phyloP scores from a whole-genome alignment of 2,113 vertebrate species.

The Oryzias javanicus region DNA sequence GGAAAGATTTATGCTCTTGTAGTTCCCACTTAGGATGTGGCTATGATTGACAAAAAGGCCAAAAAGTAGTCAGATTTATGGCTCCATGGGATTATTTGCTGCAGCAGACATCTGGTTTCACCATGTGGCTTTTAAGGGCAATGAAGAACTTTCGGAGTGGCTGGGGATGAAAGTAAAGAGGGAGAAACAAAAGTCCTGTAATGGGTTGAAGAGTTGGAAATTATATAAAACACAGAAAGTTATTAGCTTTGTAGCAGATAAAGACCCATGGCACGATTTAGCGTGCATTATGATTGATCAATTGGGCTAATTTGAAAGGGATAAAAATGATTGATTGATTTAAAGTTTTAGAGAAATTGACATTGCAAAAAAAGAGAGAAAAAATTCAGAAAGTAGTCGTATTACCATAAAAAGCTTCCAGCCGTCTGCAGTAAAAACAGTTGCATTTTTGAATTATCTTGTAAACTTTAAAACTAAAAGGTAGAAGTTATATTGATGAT shows the following conservation, averaged over 20 bases:
- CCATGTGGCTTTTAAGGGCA: constrained; percentile 50
- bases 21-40: constrained; percentile 53
- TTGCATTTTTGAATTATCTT: too few relatives aligned
- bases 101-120: constrained; percentile 61
- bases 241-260: neutral
- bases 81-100: constrained; percentile 34
- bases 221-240: neutral
- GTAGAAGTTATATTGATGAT: too few relatives aligned
- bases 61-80: constrained; percentile 53
- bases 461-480: too few relatives aligned
- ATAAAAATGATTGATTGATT: neutral
- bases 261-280: neutral
- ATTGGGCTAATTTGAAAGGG: neutral
- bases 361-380: too few relatives aligned
- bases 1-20: constrained; percentile 47
- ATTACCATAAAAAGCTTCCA: too few relatives aligned
- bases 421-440: too few relatives aligned
- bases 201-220: neutral
- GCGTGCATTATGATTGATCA: neutral
- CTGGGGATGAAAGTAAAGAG: constrained; percentile 32
- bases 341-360: too few relatives aligned
- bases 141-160: constrained; percentile 50
- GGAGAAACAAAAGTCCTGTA: constrained; percentile 29
- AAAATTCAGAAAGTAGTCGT: too few relatives aligned
- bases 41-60: constrained; percentile 62